Evolutionary conservation across 2,113 vertebrate species (phyloP).

Genomic region (Paracanthobrama guichenoti): DNA sequence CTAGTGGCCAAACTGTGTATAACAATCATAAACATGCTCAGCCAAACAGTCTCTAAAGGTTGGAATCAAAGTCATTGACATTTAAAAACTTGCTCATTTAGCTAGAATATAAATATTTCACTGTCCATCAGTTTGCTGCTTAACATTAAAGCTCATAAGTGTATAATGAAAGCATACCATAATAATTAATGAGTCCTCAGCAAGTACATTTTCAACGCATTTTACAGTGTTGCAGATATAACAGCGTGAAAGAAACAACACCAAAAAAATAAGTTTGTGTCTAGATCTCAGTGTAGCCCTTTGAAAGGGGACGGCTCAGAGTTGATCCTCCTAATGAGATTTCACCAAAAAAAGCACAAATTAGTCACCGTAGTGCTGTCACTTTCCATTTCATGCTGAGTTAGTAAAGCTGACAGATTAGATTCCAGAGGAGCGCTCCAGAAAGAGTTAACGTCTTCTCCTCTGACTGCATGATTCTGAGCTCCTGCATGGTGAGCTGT

Average conservation of each 20-base stretch:
- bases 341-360: slow-evolving; percentile 59
- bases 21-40: background rate
- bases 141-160: background rate
- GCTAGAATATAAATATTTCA: background rate
- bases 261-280: background rate
- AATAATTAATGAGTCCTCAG: background rate
- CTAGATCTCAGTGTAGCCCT: slow-evolving; percentile 51
- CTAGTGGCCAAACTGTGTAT: slow-evolving; percentile 63
- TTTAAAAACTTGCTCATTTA: background rate
- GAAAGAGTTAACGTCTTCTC: slow-evolving; percentile 23
- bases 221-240: background rate
- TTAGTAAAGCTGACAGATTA: slow-evolving; percentile 62
- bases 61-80: background rate
- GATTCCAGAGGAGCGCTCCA: slow-evolving; percentile 32
- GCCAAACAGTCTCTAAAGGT: no score
- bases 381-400: slow-evolving; percentile 61
- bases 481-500: slow-evolving; percentile 41
- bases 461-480: slow-evolving; percentile 6
- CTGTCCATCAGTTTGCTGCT: background rate
- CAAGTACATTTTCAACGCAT: background rate
- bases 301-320: slow-evolving; percentile 50
- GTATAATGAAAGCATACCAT: background rate
- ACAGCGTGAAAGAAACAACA: background rate
- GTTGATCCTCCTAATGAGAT: slow-evolving; percentile 51
- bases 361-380: slow-evolving; percentile 64